Conservation (phyloP, 2,888 invertebrate genomes). For the Cylloceria caligata region DNA sequence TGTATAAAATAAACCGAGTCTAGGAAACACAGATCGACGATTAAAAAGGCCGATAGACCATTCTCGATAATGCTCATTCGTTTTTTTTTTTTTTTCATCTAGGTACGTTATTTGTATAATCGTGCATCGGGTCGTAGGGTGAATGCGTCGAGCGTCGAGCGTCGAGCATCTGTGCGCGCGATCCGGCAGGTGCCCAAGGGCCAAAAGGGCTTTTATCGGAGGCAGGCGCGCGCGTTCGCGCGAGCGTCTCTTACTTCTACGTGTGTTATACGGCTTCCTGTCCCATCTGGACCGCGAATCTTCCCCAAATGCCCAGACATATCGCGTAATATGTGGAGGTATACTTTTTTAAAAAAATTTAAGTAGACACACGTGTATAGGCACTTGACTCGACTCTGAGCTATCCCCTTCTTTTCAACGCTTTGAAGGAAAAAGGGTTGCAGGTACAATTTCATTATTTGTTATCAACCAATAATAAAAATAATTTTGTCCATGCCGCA, state of each 20-base stretch:
- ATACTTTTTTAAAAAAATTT: constrained; percentile 45
- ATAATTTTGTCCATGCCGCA: too few relatives aligned
- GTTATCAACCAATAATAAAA: too few relatives aligned
- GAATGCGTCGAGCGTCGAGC: constrained; percentile 44
- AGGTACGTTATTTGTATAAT: constrained; percentile 77
- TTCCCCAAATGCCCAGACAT: constrained; percentile 65
- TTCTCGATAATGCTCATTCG: background rate
- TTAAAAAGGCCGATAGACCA: background rate
- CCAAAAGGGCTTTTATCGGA: constrained; percentile 78
- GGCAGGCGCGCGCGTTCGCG: constrained; percentile 46
- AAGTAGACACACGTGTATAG: constrained; percentile 17
- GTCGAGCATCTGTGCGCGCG: constrained; percentile 76
- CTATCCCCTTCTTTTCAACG: constrained; percentile 22
- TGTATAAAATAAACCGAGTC: constrained; percentile 20
- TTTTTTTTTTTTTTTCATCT: constrained; percentile 25
- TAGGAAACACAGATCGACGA: constrained; percentile 38
- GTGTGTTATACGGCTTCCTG: constrained; percentile 74
- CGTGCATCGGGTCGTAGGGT: constrained; percentile 59
- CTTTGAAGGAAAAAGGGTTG: constrained; percentile 46
- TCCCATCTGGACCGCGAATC: constrained; percentile 73
- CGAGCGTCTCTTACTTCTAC: constrained; percentile 61
- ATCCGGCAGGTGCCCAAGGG: constrained; percentile 80
- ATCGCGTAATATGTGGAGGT: constrained; percentile 55
- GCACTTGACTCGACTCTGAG: constrained; percentile 47
- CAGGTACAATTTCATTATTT: constrained; percentile 49